These are phyloP conservation scores for Tyto alba DNA, from an alignment of 2,113 vertebrate genomes.

Conservation along the genomic window DNA sequence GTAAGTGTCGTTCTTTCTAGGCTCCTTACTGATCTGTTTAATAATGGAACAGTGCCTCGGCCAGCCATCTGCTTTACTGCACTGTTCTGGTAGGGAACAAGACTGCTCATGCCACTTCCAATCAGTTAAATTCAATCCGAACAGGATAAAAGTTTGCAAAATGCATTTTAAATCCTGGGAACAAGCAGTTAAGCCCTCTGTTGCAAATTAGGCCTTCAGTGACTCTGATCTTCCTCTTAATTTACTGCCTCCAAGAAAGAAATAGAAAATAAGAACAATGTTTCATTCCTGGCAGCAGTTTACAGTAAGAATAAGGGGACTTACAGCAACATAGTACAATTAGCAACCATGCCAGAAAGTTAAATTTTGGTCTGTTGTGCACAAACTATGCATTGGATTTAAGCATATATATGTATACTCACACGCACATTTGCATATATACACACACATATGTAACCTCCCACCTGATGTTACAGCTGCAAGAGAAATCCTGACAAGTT, in stretches of 20 bases:
- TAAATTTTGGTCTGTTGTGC: background rate
- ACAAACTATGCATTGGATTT: background rate
- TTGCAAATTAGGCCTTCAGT: background rate
- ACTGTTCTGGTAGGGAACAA: background rate
- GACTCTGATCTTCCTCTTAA: background rate
- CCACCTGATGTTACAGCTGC: background rate
- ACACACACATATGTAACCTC: background rate
- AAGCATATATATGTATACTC: background rate
- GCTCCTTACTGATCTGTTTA: background rate
- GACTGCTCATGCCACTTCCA: background rate
- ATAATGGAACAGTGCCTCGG: background rate
- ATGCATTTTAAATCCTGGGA: background rate
- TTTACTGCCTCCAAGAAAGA: background rate
- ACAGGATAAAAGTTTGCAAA: conserved; percentile 14
- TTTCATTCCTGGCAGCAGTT: background rate
- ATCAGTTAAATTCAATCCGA: background rate
- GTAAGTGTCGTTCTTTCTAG: background rate
- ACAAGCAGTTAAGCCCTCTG: background rate
- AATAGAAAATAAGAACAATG: background rate
- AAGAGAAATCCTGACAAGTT: background rate
- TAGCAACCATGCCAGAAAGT: background rate
- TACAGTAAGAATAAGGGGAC: background rate
- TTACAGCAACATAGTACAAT: background rate
- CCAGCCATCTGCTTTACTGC: background rate
- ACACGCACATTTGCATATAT: no score